Percentiles rank a stretch among this genome's conserved stretches.
Conservation (phyloP, 2,113 vertebrate species). For the Triplophysa dalaica region DNA sequence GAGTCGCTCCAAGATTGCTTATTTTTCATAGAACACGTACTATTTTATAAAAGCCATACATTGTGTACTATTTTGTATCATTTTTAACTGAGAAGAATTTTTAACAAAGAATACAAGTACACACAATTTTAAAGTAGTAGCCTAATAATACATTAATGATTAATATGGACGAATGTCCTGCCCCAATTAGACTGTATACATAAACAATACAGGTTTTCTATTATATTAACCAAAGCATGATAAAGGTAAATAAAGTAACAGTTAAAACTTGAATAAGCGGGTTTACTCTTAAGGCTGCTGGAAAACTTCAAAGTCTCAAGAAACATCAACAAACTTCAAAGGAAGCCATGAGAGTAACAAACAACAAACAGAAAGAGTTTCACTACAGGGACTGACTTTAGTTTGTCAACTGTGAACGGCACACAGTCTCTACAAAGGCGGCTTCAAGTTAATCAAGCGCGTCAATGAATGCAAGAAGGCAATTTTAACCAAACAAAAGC, state of each 20-base stretch:
- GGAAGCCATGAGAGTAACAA: not conserved
- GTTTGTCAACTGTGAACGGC: not conserved
- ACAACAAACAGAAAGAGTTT: not conserved
- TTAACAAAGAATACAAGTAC: no score
- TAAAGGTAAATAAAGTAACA: constrained; percentile 1
- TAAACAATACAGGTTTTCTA: not conserved
- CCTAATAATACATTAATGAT: no score
- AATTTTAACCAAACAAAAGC: constrained; percentile 16
- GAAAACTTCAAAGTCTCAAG: constrained; percentile 5
- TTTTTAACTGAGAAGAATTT: no score
- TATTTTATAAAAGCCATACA: no score
- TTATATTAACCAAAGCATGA: not conserved
- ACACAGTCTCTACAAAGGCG: not conserved
- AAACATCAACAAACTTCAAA: constrained; percentile 3
- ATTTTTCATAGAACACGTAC: no score
- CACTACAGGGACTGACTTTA: not conserved
- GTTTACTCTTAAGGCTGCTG: not conserved
- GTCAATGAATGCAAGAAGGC: not conserved
- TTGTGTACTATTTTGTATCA: no score
- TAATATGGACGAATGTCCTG: no score
- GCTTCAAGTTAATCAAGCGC: constrained; percentile 6
- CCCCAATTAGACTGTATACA: no score
- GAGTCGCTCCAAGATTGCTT: no score
- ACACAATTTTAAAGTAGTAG: no score
- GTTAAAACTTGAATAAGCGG: not conserved